These are phyloP conservation scores for Nothocercus julius DNA, from an alignment of 2,113 vertebrate genomes.

Conservation along the genomic window DNA sequence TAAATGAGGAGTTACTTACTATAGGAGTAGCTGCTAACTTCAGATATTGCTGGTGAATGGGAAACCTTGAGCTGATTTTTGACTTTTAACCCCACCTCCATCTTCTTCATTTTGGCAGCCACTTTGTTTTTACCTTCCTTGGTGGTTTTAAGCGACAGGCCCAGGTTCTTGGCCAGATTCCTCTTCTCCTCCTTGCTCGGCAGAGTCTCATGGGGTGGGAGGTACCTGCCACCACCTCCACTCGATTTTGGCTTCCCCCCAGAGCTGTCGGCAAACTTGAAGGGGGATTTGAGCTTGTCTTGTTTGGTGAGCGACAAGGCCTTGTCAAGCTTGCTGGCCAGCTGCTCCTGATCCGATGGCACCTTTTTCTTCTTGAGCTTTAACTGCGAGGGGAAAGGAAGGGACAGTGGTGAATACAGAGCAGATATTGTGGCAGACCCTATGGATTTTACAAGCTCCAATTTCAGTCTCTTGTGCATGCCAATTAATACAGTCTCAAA, in stretches of 20 bases:
- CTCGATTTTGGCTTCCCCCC: constrained; percentile 74
- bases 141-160: constrained; percentile 77
- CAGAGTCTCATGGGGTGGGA: constrained; percentile 73
- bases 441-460: neutral
- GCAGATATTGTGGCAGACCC: neutral
- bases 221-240: constrained; percentile 74
- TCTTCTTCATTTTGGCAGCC: constrained; percentile 83
- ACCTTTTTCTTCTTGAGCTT: constrained; percentile 85
- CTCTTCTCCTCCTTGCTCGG: constrained; percentile 81
- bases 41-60: constrained; percentile 90
- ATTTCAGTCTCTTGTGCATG: rapidly evolving
- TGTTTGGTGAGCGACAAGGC: constrained; percentile 93
- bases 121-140: constrained; percentile 90
- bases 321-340: constrained; percentile 93
- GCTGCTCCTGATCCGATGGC: constrained; percentile 90
- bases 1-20: constrained; percentile 83
- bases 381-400: constrained; percentile 71
- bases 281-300: constrained; percentile 83
- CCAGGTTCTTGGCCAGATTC: constrained; percentile 79
- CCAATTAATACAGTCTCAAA: neutral
- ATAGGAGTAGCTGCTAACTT: constrained; percentile 96
- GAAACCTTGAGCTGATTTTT: constrained; percentile 88
- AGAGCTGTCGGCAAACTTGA: constrained; percentile 81
- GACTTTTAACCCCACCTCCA: constrained; percentile 83
- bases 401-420: constrained; percentile 8